phyloP scores from a whole-genome alignment of 1,140 invertebrate species.

The Dendroctonus valens region DNA sequence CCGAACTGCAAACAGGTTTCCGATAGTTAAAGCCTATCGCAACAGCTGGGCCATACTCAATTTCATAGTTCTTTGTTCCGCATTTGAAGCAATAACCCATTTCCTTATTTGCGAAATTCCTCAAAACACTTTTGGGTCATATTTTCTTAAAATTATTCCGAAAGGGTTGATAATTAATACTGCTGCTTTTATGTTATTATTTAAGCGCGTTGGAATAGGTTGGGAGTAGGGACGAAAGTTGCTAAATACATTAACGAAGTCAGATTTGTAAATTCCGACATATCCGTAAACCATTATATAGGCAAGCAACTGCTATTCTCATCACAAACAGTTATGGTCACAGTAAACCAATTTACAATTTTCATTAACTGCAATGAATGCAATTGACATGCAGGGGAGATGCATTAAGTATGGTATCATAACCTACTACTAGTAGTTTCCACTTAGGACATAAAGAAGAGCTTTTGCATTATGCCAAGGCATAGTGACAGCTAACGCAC shows the following conservation, averaged over 20 bases:
- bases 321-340: not conserved
- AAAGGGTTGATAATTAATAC: too few relatives aligned
- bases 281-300: not conserved
- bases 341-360: slow-evolving; percentile 17
- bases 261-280: not conserved
- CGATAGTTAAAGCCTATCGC: slow-evolving; percentile 35
- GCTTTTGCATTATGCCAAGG: slow-evolving; percentile 5
- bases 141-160: too few relatives aligned
- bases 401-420: slow-evolving; percentile 22
- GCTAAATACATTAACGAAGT: not conserved
- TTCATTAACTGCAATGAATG: slow-evolving; percentile 9
- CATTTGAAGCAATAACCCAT: slow-evolving; percentile 28
- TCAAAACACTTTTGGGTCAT: not conserved
- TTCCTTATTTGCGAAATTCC: slow-evolving; percentile 21
- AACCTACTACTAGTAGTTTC: slow-evolving; percentile 10
- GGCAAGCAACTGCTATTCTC: not conserved
- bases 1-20: slow-evolving; percentile 34
- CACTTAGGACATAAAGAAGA: slow-evolving; percentile 14
- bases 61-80: slow-evolving; percentile 37
- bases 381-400: slow-evolving; percentile 6
- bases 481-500: slow-evolving; percentile 11
- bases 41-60: slow-evolving; percentile 39
- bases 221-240: too few relatives aligned
- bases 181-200: too few relatives aligned
- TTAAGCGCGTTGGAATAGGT: too few relatives aligned